Conservation (phyloP, 1,140 invertebrate species). For the Zaprionus nigranus region DNA sequence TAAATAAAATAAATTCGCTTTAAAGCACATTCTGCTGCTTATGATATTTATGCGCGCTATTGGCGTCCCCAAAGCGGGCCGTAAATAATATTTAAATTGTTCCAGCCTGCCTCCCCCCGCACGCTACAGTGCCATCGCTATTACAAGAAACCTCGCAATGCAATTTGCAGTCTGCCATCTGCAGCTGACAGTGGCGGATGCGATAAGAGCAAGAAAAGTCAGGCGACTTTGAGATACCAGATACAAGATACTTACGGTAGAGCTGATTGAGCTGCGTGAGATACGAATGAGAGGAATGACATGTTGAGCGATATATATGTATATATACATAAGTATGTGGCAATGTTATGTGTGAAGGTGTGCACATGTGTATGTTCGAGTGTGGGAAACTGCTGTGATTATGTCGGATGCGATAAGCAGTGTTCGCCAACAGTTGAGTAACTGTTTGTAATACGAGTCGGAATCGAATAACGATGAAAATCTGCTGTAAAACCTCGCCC, state of each 20-base stretch:
- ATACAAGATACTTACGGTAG: neutral
- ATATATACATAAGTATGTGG: neutral
- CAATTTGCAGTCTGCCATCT: neutral
- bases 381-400: conserved; percentile 1
- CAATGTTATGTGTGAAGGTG: conserved; percentile 7
- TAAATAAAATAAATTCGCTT: conserved; percentile 81
- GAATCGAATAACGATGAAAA: neutral
- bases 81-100: conserved; percentile 47
- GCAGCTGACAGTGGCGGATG: neutral
- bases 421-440: neutral
- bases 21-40: conserved; percentile 57
- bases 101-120: neutral
- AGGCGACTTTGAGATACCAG: conserved; percentile 13
- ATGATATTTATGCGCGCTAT: conserved; percentile 50
- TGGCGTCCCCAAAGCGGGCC: conserved; percentile 34
- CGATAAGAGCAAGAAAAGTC: conserved; percentile 6
- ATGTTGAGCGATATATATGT: no score
- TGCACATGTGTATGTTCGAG: neutral
- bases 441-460: conserved; percentile 3
- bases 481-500: neutral
- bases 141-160: neutral
- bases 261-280: neutral
- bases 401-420: neutral
- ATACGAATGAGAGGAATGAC: neutral
- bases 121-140: neutral